Percentiles rank a stretch among this genome's conserved stretches.
Evolutionary conservation across 2,113 vertebrate genomes (phyloP).

Genomic region (Columba janthina): DNA sequence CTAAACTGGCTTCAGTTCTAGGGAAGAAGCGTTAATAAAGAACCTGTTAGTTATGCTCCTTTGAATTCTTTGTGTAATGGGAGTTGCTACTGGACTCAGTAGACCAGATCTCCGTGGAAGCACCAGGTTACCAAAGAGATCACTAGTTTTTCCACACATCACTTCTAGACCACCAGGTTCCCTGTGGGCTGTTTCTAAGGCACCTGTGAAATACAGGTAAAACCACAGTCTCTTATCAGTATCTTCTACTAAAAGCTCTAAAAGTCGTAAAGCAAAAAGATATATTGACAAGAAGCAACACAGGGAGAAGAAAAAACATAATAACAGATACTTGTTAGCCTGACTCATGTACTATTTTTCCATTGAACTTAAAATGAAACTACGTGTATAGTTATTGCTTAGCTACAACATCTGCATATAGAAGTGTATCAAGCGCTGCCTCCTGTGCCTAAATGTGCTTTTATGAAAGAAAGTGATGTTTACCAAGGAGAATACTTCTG

Average conservation of each 20-base stretch:
- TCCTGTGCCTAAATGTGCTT: neutral
- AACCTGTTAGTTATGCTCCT: neutral
- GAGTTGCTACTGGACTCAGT: neutral
- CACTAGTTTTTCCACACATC: neutral
- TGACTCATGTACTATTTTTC: neutral
- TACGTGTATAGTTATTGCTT: neutral
- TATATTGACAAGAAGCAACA: neutral
- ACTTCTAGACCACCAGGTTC: neutral
- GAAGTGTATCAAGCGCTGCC: neutral
- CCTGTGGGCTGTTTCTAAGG: neutral
- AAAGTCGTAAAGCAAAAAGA: neutral
- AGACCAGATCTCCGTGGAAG: neutral
- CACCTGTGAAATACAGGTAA: neutral
- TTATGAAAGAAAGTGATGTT: neutral
- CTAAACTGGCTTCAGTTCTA: slow-evolving; percentile 85
- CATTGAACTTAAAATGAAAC: neutral
- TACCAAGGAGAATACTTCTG: neutral
- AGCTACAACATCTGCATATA: neutral
- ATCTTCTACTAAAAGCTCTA: neutral
- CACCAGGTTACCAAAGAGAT: neutral
- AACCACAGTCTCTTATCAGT: neutral
- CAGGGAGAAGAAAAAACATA: neutral
- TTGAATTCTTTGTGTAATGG: neutral
- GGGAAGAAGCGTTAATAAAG: neutral
- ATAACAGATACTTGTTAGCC: neutral